Percentiles rank a stretch among this genome's conserved stretches.
These are phyloP conservation scores for Linurgus olivaceus DNA, from an alignment of 2,797 vertebrate species.

Conservation along the genomic window DNA sequence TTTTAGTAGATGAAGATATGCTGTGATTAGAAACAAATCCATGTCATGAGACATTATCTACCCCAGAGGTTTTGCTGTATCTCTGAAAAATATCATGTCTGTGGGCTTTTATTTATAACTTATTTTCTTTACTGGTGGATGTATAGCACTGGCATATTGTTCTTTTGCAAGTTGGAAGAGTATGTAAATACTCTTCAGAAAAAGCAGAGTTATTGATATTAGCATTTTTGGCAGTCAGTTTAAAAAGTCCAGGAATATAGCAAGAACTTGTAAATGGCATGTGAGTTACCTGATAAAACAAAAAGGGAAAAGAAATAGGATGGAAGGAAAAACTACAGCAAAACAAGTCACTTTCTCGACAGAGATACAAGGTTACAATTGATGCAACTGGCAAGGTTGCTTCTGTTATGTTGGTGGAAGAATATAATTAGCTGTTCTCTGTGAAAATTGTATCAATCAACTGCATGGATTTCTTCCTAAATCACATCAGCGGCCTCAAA, in stretches of 20 bases:
- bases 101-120: not conserved
- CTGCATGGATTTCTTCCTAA: not conserved
- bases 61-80: not conserved
- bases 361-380: not conserved
- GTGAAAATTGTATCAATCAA: not conserved
- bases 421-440: not conserved
- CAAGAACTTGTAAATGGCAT: not conserved
- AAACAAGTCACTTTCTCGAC: not conserved
- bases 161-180: not conserved
- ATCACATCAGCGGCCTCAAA: not conserved
- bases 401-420: not conserved
- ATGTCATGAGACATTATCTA: not conserved
- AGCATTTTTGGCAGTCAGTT: not conserved
- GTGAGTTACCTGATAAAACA: not conserved
- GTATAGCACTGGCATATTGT: not conserved
- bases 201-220: not conserved
- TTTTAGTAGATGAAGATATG: not conserved
- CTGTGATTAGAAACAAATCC: not conserved
- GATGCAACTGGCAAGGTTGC: not conserved
- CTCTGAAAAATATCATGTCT: not conserved
- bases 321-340: not conserved
- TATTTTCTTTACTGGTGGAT: not conserved
- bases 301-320: not conserved
- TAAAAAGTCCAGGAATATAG: not conserved
- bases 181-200: not conserved